A percentile compares a stretch with the other conserved stretches of the same genome.
Conservation (phyloP, 2,888 invertebrate species). For the Apamea anceps region DNA sequence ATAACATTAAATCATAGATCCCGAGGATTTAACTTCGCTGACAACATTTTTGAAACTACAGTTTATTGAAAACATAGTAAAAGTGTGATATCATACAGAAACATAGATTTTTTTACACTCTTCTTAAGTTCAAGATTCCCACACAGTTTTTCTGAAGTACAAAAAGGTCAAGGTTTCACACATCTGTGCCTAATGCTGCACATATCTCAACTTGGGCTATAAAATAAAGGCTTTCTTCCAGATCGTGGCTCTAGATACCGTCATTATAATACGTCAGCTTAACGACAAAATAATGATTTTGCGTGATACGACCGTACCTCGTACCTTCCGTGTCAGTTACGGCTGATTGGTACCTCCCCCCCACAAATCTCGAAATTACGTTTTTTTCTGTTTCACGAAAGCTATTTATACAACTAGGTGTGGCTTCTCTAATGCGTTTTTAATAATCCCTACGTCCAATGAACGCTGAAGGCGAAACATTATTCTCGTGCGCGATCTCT, state of each 20-base stretch:
- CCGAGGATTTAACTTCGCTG: not conserved
- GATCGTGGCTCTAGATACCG: constrained; percentile 78
- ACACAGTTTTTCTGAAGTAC: constrained; percentile 22
- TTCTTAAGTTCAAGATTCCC: constrained; percentile 24
- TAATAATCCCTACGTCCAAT: constrained; percentile 89
- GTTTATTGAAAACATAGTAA: not conserved
- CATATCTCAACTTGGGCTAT: constrained; percentile 59
- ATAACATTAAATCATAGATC: not conserved
- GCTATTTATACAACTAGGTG: constrained; percentile 85
- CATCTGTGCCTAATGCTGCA: constrained; percentile 52
- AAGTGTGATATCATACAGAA: not conserved
- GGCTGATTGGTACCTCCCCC: constrained; percentile 85
- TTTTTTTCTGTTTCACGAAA: constrained; percentile 84
- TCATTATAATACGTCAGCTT: constrained; percentile 84
- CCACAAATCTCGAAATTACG: constrained; percentile 87
- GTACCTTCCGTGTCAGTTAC: constrained; percentile 89
- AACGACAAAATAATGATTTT: constrained; percentile 90
- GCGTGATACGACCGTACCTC: constrained; percentile 86
- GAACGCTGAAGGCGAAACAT: constrained; percentile 85
- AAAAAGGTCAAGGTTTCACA: constrained; percentile 45
- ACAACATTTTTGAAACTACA: not conserved
- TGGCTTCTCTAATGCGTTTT: constrained; percentile 88
- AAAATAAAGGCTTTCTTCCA: constrained; percentile 74
- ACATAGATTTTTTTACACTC: not conserved
- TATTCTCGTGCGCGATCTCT: constrained; percentile 80